Evolutionary conservation across 2,797 vertebrate genomes (phyloP), one percentile per base, ranked within the genome.

Genomic region (Onychomys torridus): DNA sequence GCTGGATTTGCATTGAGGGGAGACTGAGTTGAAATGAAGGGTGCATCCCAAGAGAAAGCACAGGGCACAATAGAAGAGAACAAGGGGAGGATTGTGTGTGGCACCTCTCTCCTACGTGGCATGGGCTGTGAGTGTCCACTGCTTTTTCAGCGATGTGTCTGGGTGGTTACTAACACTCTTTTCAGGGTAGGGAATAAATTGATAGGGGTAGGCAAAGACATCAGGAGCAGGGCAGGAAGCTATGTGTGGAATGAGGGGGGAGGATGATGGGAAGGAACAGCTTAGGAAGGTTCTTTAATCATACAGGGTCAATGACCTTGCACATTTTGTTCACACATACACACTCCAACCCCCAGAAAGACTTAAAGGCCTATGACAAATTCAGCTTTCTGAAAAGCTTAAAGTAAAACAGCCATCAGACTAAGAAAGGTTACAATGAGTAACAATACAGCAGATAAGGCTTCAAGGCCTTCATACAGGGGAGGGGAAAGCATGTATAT

Each of bases 211-310:
- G 75, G 85, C 37, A 73, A 82, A 86, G 97, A 96, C 69, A 77
- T 27, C 40, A 76, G 97, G 97, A 98, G 96, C 82, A 37, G 96
- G 95, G 92, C 90, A 96, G 91, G 97, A 96, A 98, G 93, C 79
- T 96, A 98, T 95, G 98, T 94, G 95, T 96, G 96, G 98, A 98
- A 98, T 97, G 98, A 98, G 97, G 93, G 96, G 93, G 94, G 96
- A 97, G 96, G 96, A 89, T 57, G 88, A 88, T 78, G 82, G 93
- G 95, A 49, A 13, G 86, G 95, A 96, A 40, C 78, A 95, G 71
- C 79, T 93, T 0, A 49, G 94, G 95, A 95, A 92, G 75, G 94
- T 97, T 97, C 97, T 97, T 81, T 92, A 97, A 97, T 97, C 98
- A 96, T 95, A 90, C 9, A 0, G 2, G 86, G 59, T 96, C 92